phyloP scores from a whole-genome alignment of 2,888 invertebrate genomes.

The Drosophila paranaensis region DNA sequence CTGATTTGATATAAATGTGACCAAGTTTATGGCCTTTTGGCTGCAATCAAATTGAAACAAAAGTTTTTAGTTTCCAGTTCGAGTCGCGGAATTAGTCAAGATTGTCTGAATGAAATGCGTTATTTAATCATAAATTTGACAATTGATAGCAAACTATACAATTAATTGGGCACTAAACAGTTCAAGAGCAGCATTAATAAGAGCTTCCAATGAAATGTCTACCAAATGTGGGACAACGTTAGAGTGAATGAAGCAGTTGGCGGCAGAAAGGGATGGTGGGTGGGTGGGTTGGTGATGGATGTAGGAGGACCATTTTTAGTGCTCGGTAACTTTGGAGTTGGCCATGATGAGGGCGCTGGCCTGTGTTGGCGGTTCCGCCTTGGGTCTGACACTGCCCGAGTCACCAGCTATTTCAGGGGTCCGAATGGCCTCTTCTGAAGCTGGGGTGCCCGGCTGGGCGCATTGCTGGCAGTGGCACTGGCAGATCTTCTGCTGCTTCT shows the following conservation, averaged over 20 bases:
- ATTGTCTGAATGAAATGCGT: background rate
- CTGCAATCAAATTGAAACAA: too few relatives aligned
- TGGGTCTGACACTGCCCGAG: background rate
- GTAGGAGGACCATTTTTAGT: background rate
- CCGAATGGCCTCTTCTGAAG: background rate
- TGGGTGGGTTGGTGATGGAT: too few relatives aligned
- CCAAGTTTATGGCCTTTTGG: too few relatives aligned
- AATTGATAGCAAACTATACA: conserved; percentile 6
- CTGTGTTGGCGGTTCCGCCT: background rate
- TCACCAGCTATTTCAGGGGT: conserved; percentile 23
- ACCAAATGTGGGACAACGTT: background rate
- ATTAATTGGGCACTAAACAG: conserved; percentile 1
- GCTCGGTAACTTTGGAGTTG: conserved; percentile 16
- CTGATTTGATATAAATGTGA: too few relatives aligned
- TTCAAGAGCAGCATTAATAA: background rate
- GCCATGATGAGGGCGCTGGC: background rate
- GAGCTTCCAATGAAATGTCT: background rate
- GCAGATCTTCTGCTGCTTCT: conserved; percentile 10
- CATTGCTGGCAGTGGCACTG: conserved; percentile 1
- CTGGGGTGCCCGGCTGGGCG: background rate
- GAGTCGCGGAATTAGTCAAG: too few relatives aligned
- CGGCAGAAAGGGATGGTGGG: background rate
- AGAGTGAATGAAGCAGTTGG: background rate
- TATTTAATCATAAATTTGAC: conserved; percentile 1
- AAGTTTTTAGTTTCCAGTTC: too few relatives aligned